These are phyloP conservation scores for Ammodramus savannarum DNA, from an alignment of 2,113 vertebrate genomes.

Conservation along the genomic window DNA sequence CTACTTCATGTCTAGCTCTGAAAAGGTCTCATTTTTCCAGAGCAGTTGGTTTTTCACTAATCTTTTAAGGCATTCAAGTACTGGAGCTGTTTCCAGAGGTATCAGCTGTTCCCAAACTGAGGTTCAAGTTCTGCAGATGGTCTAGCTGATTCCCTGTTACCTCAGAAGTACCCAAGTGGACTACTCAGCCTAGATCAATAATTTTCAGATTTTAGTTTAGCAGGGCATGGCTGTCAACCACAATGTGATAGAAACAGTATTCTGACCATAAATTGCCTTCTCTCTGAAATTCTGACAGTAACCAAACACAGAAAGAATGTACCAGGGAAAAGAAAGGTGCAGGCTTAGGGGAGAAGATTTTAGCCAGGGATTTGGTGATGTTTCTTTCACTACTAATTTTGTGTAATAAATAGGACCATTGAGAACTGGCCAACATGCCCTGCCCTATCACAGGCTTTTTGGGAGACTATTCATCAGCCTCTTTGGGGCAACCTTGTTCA, in stretches of 20 bases:
- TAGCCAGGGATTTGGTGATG: accelerated
- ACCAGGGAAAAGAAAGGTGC: neutral
- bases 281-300: neutral
- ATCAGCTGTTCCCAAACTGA: neutral
- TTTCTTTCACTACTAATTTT: neutral
- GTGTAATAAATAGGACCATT: neutral
- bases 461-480: neutral
- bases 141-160: neutral
- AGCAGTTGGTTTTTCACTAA: neutral
- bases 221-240: neutral
- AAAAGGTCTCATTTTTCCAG: neutral
- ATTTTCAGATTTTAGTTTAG: neutral
- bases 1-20: neutral
- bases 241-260: neutral
- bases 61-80: neutral
- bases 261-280: neutral
- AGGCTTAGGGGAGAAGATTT: neutral
- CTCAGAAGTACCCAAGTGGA: neutral
- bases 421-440: neutral
- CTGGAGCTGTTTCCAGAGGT: neutral
- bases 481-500: neutral
- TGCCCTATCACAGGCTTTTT: neutral
- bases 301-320: neutral
- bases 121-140: neutral
- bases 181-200: neutral